Conservation (phyloP, 2,888 invertebrate species). For the Chaetogeoica ovagalla region DNA sequence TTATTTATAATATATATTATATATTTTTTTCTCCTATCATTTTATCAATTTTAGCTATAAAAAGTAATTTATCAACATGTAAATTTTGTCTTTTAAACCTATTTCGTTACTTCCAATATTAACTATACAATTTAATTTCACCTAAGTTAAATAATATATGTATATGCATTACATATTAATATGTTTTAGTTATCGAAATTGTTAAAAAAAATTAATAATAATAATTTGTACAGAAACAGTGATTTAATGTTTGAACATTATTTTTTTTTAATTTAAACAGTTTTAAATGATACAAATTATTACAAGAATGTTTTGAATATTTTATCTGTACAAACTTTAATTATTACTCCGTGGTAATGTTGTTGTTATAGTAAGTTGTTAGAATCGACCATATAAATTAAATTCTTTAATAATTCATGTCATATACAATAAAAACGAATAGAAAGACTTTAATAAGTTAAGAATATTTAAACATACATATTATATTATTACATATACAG, state of each 20-base stretch:
- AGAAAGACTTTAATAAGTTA: slow-evolving; percentile 33
- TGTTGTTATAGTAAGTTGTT: background rate
- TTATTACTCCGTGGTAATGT: background rate
- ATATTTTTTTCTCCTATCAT: background rate
- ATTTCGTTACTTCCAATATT: background rate
- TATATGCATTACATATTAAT: background rate
- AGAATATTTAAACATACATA: background rate
- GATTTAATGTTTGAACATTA: background rate
- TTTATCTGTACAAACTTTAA: background rate
- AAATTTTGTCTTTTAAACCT: background rate
- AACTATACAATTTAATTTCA: background rate
- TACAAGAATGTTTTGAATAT: background rate
- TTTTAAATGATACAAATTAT: background rate
- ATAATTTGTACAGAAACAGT: background rate
- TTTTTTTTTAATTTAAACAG: background rate
- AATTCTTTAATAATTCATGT: background rate
- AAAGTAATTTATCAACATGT: background rate
- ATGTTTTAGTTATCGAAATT: background rate
- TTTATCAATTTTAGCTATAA: slow-evolving; percentile 7
- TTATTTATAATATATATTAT: slow-evolving; percentile 10
- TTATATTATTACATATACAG: background rate
- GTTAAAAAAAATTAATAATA: background rate
- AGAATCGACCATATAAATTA: background rate
- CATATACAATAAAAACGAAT: slow-evolving; percentile 18
- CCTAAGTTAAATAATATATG: background rate